Evolutionary conservation across 1,140 invertebrate genomes (phyloP), one percentile per base, ranked within the genome.

Genomic region (Hermetia illucens): DNA sequence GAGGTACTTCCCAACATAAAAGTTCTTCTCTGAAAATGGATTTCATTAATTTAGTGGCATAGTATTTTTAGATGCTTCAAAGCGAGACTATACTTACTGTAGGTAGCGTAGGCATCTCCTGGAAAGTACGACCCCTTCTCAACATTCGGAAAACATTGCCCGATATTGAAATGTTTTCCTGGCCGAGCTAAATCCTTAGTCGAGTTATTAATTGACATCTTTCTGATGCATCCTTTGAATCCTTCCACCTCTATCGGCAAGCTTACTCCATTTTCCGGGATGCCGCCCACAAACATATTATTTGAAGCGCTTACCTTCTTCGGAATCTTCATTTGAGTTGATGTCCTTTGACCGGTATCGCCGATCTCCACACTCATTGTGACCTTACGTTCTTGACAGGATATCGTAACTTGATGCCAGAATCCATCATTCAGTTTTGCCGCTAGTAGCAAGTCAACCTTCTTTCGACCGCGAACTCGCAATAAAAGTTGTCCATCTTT

Each of bases 41-140:
- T n/a, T n/a, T n/a, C n/a, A n/a, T n/a, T n/a, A n/a, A n/a, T n/a
- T n/a, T n/a, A n/a, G n/a, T n/a, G n/a, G n/a, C n/a, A 9, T 33
- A 13, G 6, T 22, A 8, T 24, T 22, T 38, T 42, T 41, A 22
- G 38, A 31, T 39, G 22, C 35, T 5, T 22, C 9, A 38, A 30
- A 21, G 39, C 17, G 0, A 15, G 44, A 36, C 18, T 27, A 18
- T 6, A 58, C 69, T 71, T 67, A 90, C 87, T 76, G 53, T 84
- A 87, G 31, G 84, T 67, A 16, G 81, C 84, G 58, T 76, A 88
- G 4, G 82, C 79, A 52, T 83, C 80, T 21, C 82, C 82, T 12
- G 77, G 72, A 51, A 95, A 92, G 58, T 83, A 91, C 0, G 83
- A 84, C 31, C 86, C 89, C 32, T 70, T 69, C 56, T 93, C 86